Evolutionary conservation across 92 coral and sea anemone genomes (phyloP), one percentile per base, ranked within the genome.

Genomic region (Paramuricea clavata): DNA sequence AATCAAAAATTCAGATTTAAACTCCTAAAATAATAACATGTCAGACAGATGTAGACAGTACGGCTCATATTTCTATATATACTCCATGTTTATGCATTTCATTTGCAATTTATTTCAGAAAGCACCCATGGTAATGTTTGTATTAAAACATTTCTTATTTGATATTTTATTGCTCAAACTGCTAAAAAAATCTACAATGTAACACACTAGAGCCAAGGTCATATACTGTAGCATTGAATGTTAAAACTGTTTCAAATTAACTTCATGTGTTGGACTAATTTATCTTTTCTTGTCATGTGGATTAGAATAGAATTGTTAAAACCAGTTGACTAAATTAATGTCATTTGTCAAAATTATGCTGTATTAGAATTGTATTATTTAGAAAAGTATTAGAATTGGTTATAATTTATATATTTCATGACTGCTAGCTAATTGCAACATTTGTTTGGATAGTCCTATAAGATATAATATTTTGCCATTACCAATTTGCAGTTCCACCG

Each of bases 11-110:
- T 30, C 68, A n/a, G 68, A 60, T 22, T 60, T 60, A 60, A 21
- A n/a, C 6, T 52, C 68, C 68, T 60, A 60, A 60, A 26, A 60
- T 12, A 60, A 60, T 60, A 60, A 22, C 31, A 60, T 23, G 32
- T n/a, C 31, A 60, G 68, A 60, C 31, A 60, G 32, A 22, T 60
- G 33, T 60, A 22, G 68, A 60, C 68, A 23, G 31, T 60, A 9
- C 2, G 68, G 31, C 68, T 60, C 68, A 60, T 23, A 25, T 60
- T 60, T 60, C 68, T n/a, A n/a, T n/a, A n/a, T n/a, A n/a, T n/a
- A n/a, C n/a, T n/a, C n/a, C 32, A 22, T 60, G 68, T 60, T n/a
- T 22, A 26, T 28, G 3, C 61, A 22, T 22, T 52, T 52, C 61
- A 52, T 52, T 52, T 52, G 61, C 61, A 52, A 52, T 52, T 11